Percentiles rank a stretch among this genome's conserved stretches.
Evolutionary conservation across 1,140 invertebrate species (phyloP).

Genomic region (Laupala kohalensis): DNA sequence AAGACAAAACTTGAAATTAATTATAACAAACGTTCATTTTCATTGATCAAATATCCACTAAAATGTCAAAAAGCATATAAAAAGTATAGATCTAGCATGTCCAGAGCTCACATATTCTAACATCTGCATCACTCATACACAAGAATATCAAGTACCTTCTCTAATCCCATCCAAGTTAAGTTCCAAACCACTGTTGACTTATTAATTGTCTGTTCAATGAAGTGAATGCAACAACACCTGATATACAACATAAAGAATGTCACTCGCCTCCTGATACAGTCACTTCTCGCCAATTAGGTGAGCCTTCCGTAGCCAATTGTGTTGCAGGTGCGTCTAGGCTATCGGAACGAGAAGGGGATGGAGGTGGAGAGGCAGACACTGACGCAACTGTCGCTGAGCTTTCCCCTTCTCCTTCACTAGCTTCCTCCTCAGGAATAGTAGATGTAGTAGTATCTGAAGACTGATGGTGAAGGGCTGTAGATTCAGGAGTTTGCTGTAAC

Average conservation of each 20-base stretch:
- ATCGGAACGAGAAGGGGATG: slow-evolving; percentile 23
- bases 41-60: neutral
- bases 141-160: too few species aligned
- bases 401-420: slow-evolving; percentile 16
- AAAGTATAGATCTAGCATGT: too few species aligned
- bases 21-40: neutral
- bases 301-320: slow-evolving; percentile 24
- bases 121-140: too few species aligned
- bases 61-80: neutral
- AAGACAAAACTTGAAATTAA: too few species aligned
- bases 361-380: slow-evolving; percentile 26
- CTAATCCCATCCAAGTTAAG: too few species aligned
- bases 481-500: slow-evolving; percentile 9
- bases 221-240: too few species aligned
- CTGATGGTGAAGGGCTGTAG: slow-evolving; percentile 9
- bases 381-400: slow-evolving; percentile 21
- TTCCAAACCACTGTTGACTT: too few species aligned
- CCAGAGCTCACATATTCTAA: too few species aligned
- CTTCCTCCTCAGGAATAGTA: slow-evolving; percentile 21
- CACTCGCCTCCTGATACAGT: slow-evolving; percentile 35
- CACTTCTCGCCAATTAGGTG: slow-evolving; percentile 30
- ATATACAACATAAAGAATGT: slow-evolving; percentile 14
- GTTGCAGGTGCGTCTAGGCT: slow-evolving; percentile 23
- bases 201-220: too few species aligned
- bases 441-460: slow-evolving; percentile 13